Conservation (phyloP, 92 coral and sea anemone species). For the Phymanthus crucifer region DNA sequence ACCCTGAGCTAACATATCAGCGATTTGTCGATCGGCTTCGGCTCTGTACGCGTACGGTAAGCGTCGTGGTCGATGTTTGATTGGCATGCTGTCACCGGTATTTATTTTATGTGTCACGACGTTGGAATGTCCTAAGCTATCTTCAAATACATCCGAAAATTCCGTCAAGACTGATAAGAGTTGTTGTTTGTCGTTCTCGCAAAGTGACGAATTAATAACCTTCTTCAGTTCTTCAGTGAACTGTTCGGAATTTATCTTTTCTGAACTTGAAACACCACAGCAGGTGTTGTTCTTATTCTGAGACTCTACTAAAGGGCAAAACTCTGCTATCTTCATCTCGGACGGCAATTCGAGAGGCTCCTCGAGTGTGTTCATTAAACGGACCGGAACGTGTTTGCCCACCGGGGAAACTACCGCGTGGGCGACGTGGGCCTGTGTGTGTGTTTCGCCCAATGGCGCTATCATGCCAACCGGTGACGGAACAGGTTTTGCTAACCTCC, state of each 20-base stretch:
- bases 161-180: background rate
- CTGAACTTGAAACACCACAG: background rate
- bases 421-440: conserved; percentile 27
- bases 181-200: background rate
- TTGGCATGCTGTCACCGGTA: background rate
- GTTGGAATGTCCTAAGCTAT: background rate
- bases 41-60: background rate
- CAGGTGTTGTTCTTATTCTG: background rate
- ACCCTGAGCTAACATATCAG: background rate
- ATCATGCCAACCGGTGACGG: conserved; percentile 35
- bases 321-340: conserved; percentile 14
- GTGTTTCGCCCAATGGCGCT: conserved; percentile 1
- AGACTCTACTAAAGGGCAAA: background rate
- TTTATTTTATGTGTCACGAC: background rate
- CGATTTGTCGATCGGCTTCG: background rate
- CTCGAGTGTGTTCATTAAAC: conserved; percentile 23
- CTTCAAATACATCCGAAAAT: background rate
- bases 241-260: background rate
- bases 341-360: conserved; percentile 29
- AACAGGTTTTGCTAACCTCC: conserved; percentile 29
- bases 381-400: background rate
- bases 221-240: background rate
- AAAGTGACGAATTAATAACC: background rate
- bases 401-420: conserved; percentile 36
- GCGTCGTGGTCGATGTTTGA: background rate